Conservation (phyloP, 2,797 vertebrate species). For the Tapirus indicus region DNA sequence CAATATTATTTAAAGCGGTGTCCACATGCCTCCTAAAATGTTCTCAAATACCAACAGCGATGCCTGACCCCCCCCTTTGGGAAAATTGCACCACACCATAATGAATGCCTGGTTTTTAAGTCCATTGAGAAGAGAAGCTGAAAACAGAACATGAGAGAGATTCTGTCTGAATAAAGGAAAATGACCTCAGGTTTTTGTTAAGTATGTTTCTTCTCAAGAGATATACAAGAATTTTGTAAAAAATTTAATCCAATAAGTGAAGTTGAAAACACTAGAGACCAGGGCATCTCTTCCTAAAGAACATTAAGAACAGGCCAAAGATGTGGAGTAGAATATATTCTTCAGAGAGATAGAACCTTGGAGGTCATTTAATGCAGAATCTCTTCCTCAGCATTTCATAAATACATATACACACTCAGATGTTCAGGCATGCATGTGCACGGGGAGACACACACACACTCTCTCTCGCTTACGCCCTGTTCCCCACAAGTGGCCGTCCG, state of each 20-base stretch:
- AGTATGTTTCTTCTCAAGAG: conserved; percentile 5
- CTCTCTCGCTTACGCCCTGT: neutral
- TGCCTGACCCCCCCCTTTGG: neutral
- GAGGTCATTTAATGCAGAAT: neutral
- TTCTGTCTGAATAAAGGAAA: neutral
- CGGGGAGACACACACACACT: fast-evolving
- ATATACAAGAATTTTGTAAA: neutral
- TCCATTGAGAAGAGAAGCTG: neutral
- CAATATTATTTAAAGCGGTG: conserved; percentile 24
- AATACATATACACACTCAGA: neutral
- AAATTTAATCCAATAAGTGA: neutral
- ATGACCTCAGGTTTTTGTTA: neutral
- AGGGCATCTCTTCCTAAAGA: neutral
- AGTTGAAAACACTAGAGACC: neutral
- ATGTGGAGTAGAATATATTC: neutral
- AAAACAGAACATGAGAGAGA: conserved; percentile 19
- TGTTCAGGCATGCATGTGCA: neutral
- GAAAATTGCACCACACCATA: neutral
- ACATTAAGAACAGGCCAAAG: neutral
- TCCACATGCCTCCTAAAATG: neutral
- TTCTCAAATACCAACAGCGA: neutral
- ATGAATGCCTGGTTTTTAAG: conserved; percentile 24
- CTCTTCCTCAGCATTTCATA: neutral
- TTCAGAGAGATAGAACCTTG: neutral
- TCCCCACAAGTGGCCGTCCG: neutral